Evolutionary conservation across 1,140 invertebrate species (phyloP), one percentile per base, ranked within the genome.

Genomic region (Condylostylus longicornis): DNA sequence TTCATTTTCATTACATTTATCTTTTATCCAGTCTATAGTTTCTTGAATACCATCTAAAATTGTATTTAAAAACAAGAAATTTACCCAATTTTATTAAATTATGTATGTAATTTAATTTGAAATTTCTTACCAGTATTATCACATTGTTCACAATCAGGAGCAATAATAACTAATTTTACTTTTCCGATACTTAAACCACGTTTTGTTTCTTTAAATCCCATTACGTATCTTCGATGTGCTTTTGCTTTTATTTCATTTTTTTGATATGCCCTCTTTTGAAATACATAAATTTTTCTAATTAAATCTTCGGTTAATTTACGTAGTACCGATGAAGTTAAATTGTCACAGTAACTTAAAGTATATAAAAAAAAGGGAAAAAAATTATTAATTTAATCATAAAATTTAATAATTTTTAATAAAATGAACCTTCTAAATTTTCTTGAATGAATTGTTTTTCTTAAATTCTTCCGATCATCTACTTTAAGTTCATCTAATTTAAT

Each of bases 171-270:
- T 41, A 71, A 53, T 45, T 68, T 71, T 3, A 76, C 53, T 49
- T 71, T 74, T 22, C 65, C 64, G 18, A 74, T 47, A 27, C 62
- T 58, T 18, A 77, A 45, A 42, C 67, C 65, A 37, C 68, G 71
- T 13, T 63, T 61, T 0, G 71, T 65, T 48, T 77, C 71, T 18
- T 67, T 63, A 25, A 77, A 60, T 1, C 75, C 75, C 35, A 70
- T 48, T 0, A 77, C 68, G 35, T 71, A 57, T 28, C 74, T 58
- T 20, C 67, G 45, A 45, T 69, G 73, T 2, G 54, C 57, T 12
- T 52, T 50, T 18, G 70, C 71, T 51, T 75, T 76, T 2, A 69
- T 59, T 19, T 69, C 69, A 44, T 76, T 73, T 38, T 67, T 67
- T 23, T 66, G 61, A 48, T 68, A 71, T 15, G 70, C 58, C 7